phyloP scores from a whole-genome alignment of 2,797 vertebrate genomes.

The Morelia viridis region DNA sequence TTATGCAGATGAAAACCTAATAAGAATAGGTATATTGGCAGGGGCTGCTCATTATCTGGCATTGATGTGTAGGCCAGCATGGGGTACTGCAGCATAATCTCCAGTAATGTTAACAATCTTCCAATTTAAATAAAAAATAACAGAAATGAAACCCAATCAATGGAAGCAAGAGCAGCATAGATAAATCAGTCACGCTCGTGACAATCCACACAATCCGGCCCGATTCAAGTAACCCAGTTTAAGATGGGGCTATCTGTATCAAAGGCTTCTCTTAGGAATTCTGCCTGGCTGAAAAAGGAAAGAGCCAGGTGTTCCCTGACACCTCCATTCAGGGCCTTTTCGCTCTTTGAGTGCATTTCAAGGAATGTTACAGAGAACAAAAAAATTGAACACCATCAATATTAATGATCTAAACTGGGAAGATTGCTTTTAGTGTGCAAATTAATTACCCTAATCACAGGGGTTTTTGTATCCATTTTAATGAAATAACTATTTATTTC shows the following conservation, averaged over 20 bases:
- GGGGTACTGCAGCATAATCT: slow-evolving; percentile 65
- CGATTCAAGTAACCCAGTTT: slow-evolving; percentile 50
- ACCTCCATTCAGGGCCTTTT: slow-evolving; percentile 59
- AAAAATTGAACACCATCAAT: slow-evolving; percentile 78
- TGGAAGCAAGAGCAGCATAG: slow-evolving; percentile 35
- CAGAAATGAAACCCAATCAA: slow-evolving; percentile 47
- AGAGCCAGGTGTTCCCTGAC: slow-evolving; percentile 52
- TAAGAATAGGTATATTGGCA: slow-evolving; percentile 72
- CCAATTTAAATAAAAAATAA: slow-evolving; percentile 62
- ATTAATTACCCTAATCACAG: slow-evolving; percentile 84
- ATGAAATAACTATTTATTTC: slow-evolving; percentile 85
- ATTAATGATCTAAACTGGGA: slow-evolving; percentile 81
- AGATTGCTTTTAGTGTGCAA: slow-evolving; percentile 81
- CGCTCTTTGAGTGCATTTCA: slow-evolving; percentile 72
- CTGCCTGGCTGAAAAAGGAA: slow-evolving; percentile 45
- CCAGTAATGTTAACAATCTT: slow-evolving; percentile 61
- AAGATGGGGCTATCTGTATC: slow-evolving; percentile 52
- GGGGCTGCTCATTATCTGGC: slow-evolving; percentile 64
- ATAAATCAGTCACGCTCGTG: slow-evolving; percentile 59
- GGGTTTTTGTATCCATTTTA: slow-evolving; percentile 80
- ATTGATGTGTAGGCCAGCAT: slow-evolving; percentile 54
- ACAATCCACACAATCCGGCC: slow-evolving; percentile 24
- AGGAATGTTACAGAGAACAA: slow-evolving; percentile 77
- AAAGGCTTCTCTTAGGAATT: slow-evolving; percentile 40
- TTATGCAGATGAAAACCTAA: slow-evolving; percentile 73